phyloP scores from a whole-genome alignment of 2,888 invertebrate genomes.

The Drosophila leonis region DNA sequence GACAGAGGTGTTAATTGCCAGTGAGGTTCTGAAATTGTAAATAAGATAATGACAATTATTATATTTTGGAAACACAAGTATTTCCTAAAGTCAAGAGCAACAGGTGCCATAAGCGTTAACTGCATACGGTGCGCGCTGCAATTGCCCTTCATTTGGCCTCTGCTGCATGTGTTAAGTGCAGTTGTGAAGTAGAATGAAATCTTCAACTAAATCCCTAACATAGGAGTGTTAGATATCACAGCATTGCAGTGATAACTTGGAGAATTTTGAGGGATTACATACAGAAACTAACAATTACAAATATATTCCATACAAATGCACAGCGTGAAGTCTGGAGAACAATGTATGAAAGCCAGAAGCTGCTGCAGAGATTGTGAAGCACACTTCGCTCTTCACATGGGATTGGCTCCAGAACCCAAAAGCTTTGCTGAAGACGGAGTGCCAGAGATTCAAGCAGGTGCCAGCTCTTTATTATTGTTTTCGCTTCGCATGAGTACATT shows the following conservation, averaged over 20 bases:
- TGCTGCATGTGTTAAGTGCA: neutral
- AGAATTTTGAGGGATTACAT: neutral
- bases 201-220: neutral
- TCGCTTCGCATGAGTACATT: too few species aligned
- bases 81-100: neutral
- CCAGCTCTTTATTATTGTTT: too few species aligned
- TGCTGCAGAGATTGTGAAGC: too few species aligned
- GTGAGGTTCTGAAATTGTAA: constrained; percentile 3
- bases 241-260: neutral
- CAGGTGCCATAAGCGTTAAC: neutral
- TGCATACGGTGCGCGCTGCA: neutral
- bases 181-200: neutral
- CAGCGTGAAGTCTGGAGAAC: neutral
- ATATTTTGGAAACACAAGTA: neutral
- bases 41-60: neutral
- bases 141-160: constrained; percentile 3
- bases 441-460: neutral
- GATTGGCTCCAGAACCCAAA: neutral
- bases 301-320: neutral
- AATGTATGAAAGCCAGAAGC: neutral
- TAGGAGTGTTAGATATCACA: neutral
- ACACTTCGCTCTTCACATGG: too few species aligned
- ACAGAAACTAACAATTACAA: neutral
- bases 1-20: neutral
- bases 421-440: neutral